Conservation (phyloP, 2,888 invertebrate species). For the Idaea straminata region DNA sequence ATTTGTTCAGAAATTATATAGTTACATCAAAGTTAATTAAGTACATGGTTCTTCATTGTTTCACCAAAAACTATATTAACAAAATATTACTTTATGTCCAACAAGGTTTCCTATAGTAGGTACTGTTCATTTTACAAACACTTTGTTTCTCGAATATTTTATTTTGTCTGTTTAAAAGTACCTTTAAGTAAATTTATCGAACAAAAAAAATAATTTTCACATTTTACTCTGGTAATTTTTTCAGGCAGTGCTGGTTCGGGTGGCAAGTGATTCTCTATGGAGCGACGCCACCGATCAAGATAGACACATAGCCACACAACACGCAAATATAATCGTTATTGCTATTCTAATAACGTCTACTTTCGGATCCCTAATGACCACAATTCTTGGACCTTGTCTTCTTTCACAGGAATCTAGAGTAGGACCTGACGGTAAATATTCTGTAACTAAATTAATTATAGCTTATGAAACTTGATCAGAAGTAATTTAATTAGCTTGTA, state of each 20-base stretch:
- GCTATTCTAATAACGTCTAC: conserved; percentile 67
- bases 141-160: no score
- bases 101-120: no score
- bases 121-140: no score
- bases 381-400: conserved; percentile 63
- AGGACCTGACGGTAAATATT: conserved; percentile 57
- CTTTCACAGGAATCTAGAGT: conserved; percentile 62
- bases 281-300: conserved; percentile 54
- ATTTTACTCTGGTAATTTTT: no score
- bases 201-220: conserved; percentile 7
- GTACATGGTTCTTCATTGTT: no score
- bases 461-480: no score
- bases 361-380: conserved; percentile 64
- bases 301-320: conserved; percentile 57
- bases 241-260: conserved; percentile 72
- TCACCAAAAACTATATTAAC: no score
- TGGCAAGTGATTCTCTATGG: conserved; percentile 68
- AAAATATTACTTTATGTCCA: no score
- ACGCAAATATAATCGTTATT: conserved; percentile 73
- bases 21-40: no score
- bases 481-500: no score
- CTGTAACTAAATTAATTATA: neutral
- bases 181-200: conserved; percentile 6
- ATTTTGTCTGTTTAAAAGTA: neutral
- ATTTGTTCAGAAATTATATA: neutral